These are phyloP conservation scores for Abramis brama DNA, from an alignment of 2,113 vertebrate species.

Conservation along the genomic window DNA sequence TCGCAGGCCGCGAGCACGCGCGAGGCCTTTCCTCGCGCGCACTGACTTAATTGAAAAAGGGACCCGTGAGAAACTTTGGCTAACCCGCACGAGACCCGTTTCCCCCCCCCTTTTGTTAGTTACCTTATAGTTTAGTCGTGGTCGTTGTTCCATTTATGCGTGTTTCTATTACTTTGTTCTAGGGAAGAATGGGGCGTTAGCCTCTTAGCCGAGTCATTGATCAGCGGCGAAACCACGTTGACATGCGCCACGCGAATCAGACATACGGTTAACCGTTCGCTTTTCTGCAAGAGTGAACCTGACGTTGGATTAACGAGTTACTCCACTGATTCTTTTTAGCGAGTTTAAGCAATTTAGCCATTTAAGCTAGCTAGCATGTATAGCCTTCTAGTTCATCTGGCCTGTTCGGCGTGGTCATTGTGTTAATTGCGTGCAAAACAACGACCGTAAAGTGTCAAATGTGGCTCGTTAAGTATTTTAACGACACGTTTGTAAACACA, in stretches of 20 bases:
- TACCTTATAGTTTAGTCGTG: not conserved
- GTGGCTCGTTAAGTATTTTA: not conserved
- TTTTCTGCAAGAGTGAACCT: not conserved
- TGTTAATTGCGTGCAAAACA: not conserved
- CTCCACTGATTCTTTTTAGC: too few relatives aligned
- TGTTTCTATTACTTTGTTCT: not conserved
- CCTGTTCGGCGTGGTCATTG: slow-evolving; percentile 23
- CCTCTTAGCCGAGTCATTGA: slow-evolving; percentile 30
- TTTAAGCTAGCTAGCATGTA: not conserved
- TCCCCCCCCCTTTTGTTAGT: not conserved
- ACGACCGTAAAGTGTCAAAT: not conserved
- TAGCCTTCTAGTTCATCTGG: not conserved
- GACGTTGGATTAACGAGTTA: not conserved
- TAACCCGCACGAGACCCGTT: not conserved
- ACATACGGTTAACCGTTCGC: not conserved
- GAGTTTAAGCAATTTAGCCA: not conserved
- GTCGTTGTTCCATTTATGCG: not conserved
- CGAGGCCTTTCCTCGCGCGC: slow-evolving; percentile 58
- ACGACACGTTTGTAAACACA: not conserved
- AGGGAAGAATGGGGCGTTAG: slow-evolving; percentile 22
- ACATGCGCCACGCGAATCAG: not conserved
- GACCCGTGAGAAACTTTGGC: slow-evolving; percentile 11
- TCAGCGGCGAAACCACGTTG: slow-evolving; percentile 24
- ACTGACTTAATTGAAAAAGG: slow-evolving; percentile 29
- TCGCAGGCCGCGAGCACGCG: slow-evolving; percentile 42